Conservation (phyloP, 1,140 invertebrate species). For the Tetragonula clypearis region DNA sequence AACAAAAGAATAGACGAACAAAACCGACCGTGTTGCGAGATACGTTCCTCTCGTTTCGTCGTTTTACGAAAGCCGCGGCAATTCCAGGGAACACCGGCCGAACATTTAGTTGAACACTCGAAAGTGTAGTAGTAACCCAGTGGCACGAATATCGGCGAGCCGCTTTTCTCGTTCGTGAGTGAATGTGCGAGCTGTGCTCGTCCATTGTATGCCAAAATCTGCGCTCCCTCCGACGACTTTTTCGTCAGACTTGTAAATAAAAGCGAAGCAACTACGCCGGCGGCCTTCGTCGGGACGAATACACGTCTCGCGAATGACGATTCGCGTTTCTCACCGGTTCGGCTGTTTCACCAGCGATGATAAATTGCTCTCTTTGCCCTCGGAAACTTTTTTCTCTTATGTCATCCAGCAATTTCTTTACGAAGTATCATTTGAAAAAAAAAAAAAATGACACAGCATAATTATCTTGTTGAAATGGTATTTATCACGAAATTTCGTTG, state of each 20-base stretch:
- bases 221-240: constrained; percentile 1
- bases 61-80: constrained; percentile 31
- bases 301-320: not conserved
- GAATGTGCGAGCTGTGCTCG: not conserved
- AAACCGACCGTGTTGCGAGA: not conserved
- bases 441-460: too few species aligned
- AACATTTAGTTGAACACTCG: constrained; percentile 43
- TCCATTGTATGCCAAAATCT: constrained; percentile 38
- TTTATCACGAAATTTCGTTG: too few species aligned
- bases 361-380: not conserved
- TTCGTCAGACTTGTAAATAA: constrained; percentile 28
- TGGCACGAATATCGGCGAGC: constrained; percentile 45
- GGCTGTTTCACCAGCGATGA: not conserved
- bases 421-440: too few species aligned
- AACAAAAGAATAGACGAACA: not conserved
- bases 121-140: constrained; percentile 53
- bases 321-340: not conserved
- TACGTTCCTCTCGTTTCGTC: constrained; percentile 9
- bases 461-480: too few species aligned
- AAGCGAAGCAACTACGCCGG: not conserved
- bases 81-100: constrained; percentile 19
- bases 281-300: not conserved
- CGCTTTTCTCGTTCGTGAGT: constrained; percentile 31
- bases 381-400: too few species aligned
- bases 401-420: too few species aligned